Evolutionary conservation across 1,140 invertebrate genomes (phyloP).

Genomic region (Tetramorium simillimum): DNA sequence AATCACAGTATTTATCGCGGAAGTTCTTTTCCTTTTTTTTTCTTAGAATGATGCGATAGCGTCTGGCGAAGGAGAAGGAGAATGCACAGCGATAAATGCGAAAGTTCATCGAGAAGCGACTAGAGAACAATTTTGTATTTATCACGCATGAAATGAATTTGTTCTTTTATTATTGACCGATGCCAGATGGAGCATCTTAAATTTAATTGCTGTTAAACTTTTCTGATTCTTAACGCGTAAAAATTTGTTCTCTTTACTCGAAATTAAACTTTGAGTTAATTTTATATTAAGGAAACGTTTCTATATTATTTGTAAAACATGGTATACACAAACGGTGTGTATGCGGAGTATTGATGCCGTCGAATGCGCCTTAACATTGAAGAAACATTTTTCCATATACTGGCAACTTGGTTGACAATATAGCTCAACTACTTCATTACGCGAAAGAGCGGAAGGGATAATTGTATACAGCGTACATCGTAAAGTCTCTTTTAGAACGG

Average conservation of each 20-base stretch:
- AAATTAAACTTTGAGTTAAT: slow-evolving; percentile 38
- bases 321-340: neutral
- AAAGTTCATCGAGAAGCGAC: neutral
- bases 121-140: neutral
- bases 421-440: neutral
- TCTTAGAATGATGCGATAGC: neutral
- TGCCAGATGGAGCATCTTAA: neutral
- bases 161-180: slow-evolving; percentile 14
- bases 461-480: neutral
- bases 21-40: neutral
- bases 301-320: slow-evolving; percentile 42
- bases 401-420: neutral
- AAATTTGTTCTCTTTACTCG: neutral
- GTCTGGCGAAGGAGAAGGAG: neutral
- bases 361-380: neutral
- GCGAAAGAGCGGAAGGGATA: neutral
- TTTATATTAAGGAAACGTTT: slow-evolving; percentile 27
- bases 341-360: neutral
- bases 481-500: neutral
- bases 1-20: neutral
- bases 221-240: neutral
- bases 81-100: neutral
- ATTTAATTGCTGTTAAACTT: slow-evolving; percentile 8
- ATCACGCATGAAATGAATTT: neutral
- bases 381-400: neutral